Evolutionary conservation across 2,797 vertebrate species (phyloP), one percentile per base, ranked within the genome.

Genomic region (Gymnopithys bicolor): DNA sequence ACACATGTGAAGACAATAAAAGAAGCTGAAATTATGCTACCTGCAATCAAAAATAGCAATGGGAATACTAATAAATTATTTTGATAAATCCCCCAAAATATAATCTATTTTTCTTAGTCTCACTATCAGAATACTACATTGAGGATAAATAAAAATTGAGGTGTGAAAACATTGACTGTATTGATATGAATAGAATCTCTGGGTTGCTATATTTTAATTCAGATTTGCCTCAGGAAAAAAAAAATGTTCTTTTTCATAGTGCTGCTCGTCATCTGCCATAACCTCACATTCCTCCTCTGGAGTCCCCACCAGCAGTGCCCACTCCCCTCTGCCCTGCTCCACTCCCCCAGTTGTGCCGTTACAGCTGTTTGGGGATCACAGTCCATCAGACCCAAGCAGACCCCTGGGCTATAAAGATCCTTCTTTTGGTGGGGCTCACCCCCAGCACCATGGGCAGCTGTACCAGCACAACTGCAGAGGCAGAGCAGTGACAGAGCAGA

Each of bases 41-140:
- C 80, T 96, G 80, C 25, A 87, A 83, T 90, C 74, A 95, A 89
- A 86, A 66, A 52, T 35, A 90, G 67, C 62, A 60, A 76, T 33
- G 19, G 56, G 32, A 84, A 84, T 66, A 64, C 19, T 86, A 66
- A 86, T 9, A 84, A 91, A 92, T 75, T 79, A 48, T 82, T 95
- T 52, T 60, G 10, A 27, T 67, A 73, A 32, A 32, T 66, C 32
- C 13, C 58, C 15, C 49, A 94, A 93, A 94, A 56, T 7, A 17
- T 2, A 49, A 58, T 78, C 70, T 63, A 3, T 59, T 87, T 89
- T 87, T 84, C 68, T 79, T 76, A 68, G 27, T 52, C 28, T 86
- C 35, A 45, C 43, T 93, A 82, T 43, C 51, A 88, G 62, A 88
- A 62, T 27, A 69, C 37, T 68, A 71, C 3, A 11, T 8, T 55